Base-by-base conservation (phyloP, 2,888 invertebrate genomes). In the Yponomeuta cagnagella region DNA sequence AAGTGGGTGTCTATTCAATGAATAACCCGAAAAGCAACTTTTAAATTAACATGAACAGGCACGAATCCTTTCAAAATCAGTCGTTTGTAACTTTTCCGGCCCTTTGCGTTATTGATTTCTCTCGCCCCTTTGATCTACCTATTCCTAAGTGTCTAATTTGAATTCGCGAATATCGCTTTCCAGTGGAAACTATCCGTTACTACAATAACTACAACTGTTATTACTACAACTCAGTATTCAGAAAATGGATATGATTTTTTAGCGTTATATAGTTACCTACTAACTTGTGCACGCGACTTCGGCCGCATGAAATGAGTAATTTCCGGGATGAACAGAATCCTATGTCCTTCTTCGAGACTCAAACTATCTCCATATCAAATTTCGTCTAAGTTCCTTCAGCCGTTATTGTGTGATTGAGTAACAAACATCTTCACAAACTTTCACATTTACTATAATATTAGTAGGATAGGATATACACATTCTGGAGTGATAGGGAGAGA, bases 81-180 rank as follows among this genome's bases (percentile, higher is more conserved):
- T 84, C 85, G 83, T 80, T 86, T 82, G 82, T 83, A 86, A 33
- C 82, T 83, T 81, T 87, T 87, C 81, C 80, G 79, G 78, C 82
- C 83, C 82, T 83, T 85, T 84, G 81, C 81, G 77, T 78, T 82
- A 87, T 86, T 79, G 85, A 86, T 87, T 86, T 81, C 81, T 79
- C 74, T 74, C 77, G 77, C 76, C 79, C 68, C 68, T 88, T 88
- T 88, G 86, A 88, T 88, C 85, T 85, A 76, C 31, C 23, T 23
- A 64, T 64, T n/a, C 2, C 15, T 15, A 23, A 15, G n/a, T 63
- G 23, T 10, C 64, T 64, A 64, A 64, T 64, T 64, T 64, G 31
- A 10, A 64, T 64, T 30, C 31, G 6, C 43, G 64, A 10, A 64
- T n/a, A 63, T 23, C 63, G 9, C 23, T n/a, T 23, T n/a, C n/a